Percentiles rank a stretch among this genome's conserved stretches.
These are phyloP conservation scores for Meteorus colon DNA, from an alignment of 2,888 invertebrate species.

Conservation along the genomic window DNA sequence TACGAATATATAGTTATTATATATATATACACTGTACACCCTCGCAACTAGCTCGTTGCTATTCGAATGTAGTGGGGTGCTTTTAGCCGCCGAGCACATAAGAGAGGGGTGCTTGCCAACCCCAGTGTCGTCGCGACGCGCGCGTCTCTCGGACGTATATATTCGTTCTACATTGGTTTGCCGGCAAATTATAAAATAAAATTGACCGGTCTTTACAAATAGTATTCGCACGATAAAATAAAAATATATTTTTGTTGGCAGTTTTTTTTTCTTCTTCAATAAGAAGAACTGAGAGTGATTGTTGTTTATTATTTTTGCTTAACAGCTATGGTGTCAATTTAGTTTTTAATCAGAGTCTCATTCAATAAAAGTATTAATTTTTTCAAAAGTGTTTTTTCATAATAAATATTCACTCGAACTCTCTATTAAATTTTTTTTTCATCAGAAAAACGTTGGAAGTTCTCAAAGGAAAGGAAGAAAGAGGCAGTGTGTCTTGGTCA, in stretches of 20 bases:
- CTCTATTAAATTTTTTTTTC: not conserved
- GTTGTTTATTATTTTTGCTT: no score
- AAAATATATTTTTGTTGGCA: not conserved
- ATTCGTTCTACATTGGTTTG: not conserved
- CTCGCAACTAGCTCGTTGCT: not conserved
- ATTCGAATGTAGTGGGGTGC: slow-evolving; percentile 22
- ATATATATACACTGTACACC: not conserved
- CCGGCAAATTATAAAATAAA: not conserved
- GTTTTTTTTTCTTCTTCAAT: not conserved
- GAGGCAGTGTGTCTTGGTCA: slow-evolving; percentile 5
- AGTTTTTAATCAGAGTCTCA: not conserved
- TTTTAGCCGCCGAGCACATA: not conserved
- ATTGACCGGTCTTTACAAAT: not conserved
- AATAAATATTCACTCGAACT: not conserved
- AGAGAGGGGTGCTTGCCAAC: slow-evolving; percentile 33
- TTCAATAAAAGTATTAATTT: not conserved
- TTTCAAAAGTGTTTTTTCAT: no score
- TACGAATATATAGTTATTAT: not conserved
- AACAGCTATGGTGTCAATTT: no score
- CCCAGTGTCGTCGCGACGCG: slow-evolving; percentile 44
- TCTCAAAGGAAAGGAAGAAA: not conserved
- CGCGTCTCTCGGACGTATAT: slow-evolving; percentile 36
- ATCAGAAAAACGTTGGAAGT: not conserved
- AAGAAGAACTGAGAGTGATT: no score
- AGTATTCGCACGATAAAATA: not conserved